Conservation (phyloP, 2,888 invertebrate species). For the Lithophane semibrunnea region DNA sequence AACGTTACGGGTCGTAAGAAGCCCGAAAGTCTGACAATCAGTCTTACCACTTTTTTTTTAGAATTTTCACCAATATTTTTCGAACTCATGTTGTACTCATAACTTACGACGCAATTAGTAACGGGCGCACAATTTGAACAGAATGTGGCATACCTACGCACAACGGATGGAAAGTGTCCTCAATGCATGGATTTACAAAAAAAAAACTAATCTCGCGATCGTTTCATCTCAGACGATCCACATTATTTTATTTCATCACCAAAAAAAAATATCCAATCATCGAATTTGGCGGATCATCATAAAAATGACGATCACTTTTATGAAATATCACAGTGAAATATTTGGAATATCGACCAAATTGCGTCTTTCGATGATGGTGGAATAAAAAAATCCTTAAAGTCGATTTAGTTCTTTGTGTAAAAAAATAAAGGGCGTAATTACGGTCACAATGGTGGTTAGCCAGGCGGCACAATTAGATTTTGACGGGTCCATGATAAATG, state of each 20-base stretch:
- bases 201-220: constrained; percentile 16
- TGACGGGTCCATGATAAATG: constrained; percentile 90
- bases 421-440: constrained; percentile 89
- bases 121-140: constrained; percentile 22
- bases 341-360: constrained; percentile 84
- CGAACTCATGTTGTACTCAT: neutral
- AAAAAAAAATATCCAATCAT: constrained; percentile 54
- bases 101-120: constrained; percentile 18
- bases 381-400: constrained; percentile 81
- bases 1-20: too few relatives aligned
- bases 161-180: constrained; percentile 48
- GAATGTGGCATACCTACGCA: constrained; percentile 18
- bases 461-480: constrained; percentile 90
- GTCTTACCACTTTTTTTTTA: neutral
- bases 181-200: constrained; percentile 40
- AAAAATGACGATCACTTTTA: constrained; percentile 60
- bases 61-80: neutral
- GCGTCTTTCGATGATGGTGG: constrained; percentile 75
- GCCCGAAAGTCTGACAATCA: too few relatives aligned
- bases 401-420: constrained; percentile 84
- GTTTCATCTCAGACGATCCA: constrained; percentile 17
- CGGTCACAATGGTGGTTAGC: constrained; percentile 88
- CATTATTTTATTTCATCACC: constrained; percentile 18
- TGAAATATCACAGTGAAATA: constrained; percentile 78
- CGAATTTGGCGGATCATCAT: constrained; percentile 60